These are phyloP conservation scores for Junco hyemalis DNA, from an alignment of 2,113 vertebrate genomes.

Conservation along the genomic window DNA sequence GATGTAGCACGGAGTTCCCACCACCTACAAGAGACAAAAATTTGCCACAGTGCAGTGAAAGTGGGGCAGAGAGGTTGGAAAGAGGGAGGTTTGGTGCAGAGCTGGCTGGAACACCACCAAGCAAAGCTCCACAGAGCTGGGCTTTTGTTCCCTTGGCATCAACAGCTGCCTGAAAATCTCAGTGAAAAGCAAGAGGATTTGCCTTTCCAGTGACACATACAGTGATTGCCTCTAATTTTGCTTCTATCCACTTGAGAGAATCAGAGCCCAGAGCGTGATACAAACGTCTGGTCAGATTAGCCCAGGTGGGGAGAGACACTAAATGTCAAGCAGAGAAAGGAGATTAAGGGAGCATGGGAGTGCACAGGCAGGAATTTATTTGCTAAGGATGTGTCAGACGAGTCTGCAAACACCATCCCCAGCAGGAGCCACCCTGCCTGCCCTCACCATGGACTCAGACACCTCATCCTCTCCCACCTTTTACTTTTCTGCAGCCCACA, in stretches of 20 bases:
- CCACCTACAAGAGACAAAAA: conserved; percentile 78
- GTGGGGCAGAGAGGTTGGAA: neutral
- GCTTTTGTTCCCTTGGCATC: neutral
- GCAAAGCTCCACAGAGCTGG: neutral
- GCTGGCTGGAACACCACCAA: neutral
- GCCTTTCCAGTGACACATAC: neutral
- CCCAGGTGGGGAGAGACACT: neutral
- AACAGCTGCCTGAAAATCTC: neutral
- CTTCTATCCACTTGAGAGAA: neutral
- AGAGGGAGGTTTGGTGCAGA: neutral
- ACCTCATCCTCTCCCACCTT: neutral
- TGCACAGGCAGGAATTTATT: neutral
- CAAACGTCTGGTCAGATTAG: neutral
- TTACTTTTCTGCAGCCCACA: neutral
- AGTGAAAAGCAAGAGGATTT: neutral
- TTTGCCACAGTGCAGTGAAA: neutral
- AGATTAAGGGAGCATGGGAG: neutral
- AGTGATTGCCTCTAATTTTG: conserved; percentile 20
- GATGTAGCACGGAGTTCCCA: conserved; percentile 96
- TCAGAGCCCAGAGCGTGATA: neutral
- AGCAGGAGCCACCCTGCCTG: neutral
- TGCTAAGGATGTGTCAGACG: neutral
- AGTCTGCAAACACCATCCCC: neutral
- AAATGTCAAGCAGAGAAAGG: neutral
- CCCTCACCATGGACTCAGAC: neutral